Evolutionary conservation across 2,797 vertebrate genomes (phyloP), one percentile per base, ranked within the genome.

Genomic region (Chiloscyllium punctatum): DNA sequence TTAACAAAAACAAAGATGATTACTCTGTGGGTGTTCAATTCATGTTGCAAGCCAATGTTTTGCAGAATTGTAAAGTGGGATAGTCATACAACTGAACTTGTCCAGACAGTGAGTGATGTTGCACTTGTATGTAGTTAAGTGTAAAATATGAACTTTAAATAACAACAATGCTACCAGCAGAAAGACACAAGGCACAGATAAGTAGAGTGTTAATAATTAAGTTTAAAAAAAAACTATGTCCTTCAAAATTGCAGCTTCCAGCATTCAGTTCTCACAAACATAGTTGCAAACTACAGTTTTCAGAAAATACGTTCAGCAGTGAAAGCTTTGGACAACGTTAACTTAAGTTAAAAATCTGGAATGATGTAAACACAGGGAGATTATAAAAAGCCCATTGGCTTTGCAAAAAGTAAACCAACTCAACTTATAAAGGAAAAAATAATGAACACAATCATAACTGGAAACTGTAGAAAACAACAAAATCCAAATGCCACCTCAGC

Each of bases 361-460:
- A 8, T 0, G 25, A 5, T 84, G 6, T 42, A 48, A 84, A 48
- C 6, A 0, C 5, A 8, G 48, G 42, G 48, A 2, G 18, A 48
- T 1, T 48, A 48, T 48, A 84, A 84, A 30, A 33, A 13, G 69
- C 33, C 66, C 37, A 48, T 48, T 42, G 21, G 30, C 37, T 94
- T 42, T 23, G 16, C 62, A 71, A 94, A 27, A 1, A 37, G 62
- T 37, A 33, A 48, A 27, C 37, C 23, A 71, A 42, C 42, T 71
- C 21, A 9, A 94, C 15, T 13, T 21, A 37, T 97, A 97, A 33
- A 86, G 71, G 94, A 96, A 96, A 94, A 96, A 97, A 98, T 96
- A 97, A 97, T 97, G 97, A 96, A 97, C 97, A 9, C 30, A 96
- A 96, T 97, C 96, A 96, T 96, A 71, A 42, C 66, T 48, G 42